Base-by-base conservation (phyloP, 2,797 vertebrate genomes). In the Scarus forsteni region DNA sequence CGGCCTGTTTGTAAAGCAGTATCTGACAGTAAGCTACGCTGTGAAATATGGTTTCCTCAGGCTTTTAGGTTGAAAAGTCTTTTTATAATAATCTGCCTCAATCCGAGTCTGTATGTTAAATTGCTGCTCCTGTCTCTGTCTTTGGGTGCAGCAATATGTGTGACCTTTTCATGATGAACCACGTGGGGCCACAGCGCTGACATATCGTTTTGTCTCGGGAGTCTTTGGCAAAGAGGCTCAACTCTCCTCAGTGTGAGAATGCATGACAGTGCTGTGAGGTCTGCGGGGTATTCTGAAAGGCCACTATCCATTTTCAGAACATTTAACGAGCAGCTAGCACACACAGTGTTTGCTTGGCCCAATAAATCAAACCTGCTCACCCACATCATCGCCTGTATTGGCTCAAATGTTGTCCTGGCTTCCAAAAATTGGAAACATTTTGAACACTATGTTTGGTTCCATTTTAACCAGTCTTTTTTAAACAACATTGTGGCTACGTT, bases 131-230 rank as follows among this genome's bases (percentile, higher is more conserved):
- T 63, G 67, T 73, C 69, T 88, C 91, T 79, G 71, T 54, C 56
- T 60, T 72, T 85, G 77, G 48, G 39, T 70, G 81, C 86, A 65
- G 90, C 86, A 75, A 81, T 75, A 70, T 74, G 66, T 50, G 77
- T 93, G 93, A 94, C 92, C 92, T 94, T 94, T 93, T 81, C 77
- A 83, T 92, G 93, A 94, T 92, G 79, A 90, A 94, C 84, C 85
- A 45, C 66, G 70, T 52, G 77, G 75, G 81, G 78, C 76, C 77
- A 78, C 61, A 42, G 75, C 56, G 71, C 70, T 93, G 92, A 93
- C 93, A 88, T 60, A 78, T 84, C 77, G 73, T 89, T 93, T 86
- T 86, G 89, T 95, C 93, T 93, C 84, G 73, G 89, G 83, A 88
- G 77, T 85, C 80, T 85, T 85, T 84, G 87, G 81, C 75, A 84